Base-by-base conservation (phyloP, 1,140 invertebrate genomes). In the Acromyrmex charruanus region DNA sequence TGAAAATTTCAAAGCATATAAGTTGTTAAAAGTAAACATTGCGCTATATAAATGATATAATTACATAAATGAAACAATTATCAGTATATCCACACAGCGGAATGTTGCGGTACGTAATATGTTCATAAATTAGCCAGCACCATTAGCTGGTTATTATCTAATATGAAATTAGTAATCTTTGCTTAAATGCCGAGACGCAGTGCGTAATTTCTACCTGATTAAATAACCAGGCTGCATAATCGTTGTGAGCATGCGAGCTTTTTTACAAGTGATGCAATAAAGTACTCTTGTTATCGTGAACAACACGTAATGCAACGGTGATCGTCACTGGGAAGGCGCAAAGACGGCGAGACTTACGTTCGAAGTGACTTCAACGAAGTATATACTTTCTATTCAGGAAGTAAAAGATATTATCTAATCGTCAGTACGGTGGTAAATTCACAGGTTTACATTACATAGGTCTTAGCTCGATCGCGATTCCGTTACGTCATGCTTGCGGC, bases 371-470 rank as follows among this genome's bases (percentile, higher is more conserved):
- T 25, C n/a, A 44, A 79, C n/a, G 18, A 35, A 51, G 49, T 51
- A 63, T 44, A 21, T 44, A 94, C 94, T 94, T 94, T 94, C 94
- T 94, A 94, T 91, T 92, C 90, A 89, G 92, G 92, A 94, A 94
- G 92, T 93, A 92, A 94, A 93, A 91, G 85, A 89, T 86, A 92
- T 94, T 94, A 94, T 94, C 93, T 93, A 94, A 94, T 93, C 90
- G 77, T 81, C 59, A 77, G 87, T 84, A 77, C 7, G 28, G 6
- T 3, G 18, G 7, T 18, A 39, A n/a, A 61, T 85, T 79, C 88
- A 28, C 12, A 31, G 25, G 51, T 44, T 28, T 53, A 28, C 21
- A n/a, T 35, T 84, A 28, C 35, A 74, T 25, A 25, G 68, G 25
- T 5, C 21, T 25, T 10, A 44, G 16, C 21, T 53, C 28, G 68